A percentile compares a stretch with the other conserved stretches of the same genome.
phyloP scores from a whole-genome alignment of 2,888 invertebrate genomes.

The Caenorhabditis sp. region DNA sequence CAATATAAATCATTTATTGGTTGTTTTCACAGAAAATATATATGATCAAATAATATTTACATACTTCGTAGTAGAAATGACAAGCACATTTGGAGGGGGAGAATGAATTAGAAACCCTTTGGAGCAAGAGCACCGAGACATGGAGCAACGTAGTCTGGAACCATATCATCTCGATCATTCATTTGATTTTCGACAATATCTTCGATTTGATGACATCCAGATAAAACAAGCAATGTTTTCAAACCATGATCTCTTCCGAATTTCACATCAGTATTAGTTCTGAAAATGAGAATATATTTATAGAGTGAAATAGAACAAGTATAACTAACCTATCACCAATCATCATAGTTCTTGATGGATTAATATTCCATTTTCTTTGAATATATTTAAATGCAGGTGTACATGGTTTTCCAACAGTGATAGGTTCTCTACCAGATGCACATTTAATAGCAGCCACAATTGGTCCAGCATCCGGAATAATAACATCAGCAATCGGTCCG shows the following conservation, averaged over 20 bases:
- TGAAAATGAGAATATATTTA: conserved; percentile 20
- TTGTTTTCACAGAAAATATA: neutral
- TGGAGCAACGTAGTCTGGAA: conserved; percentile 67
- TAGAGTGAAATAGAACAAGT: neutral
- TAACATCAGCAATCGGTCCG: conserved; percentile 72
- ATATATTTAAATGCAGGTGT: conserved; percentile 80
- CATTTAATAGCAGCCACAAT: conserved; percentile 86
- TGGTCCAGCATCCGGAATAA: conserved; percentile 80
- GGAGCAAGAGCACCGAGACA: conserved; percentile 64
- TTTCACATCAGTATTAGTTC: conserved; percentile 85
- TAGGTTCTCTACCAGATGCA: conserved; percentile 82
- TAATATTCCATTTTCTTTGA: conserved; percentile 78
- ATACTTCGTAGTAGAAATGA: neutral
- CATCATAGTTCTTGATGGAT: conserved; percentile 86
- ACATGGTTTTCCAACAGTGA: conserved; percentile 81
- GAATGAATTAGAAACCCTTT: conserved; percentile 6
- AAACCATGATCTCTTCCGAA: conserved; percentile 88
- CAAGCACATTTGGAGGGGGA: neutral
- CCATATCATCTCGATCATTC: conserved; percentile 63
- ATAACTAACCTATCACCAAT: conserved; percentile 83
- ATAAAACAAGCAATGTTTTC: conserved; percentile 83
- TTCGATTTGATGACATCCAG: conserved; percentile 66
- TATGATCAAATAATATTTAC: neutral
- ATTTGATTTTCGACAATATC: conserved; percentile 62
- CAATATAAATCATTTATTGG: no score